These are phyloP conservation scores for Thyatira batis DNA, from an alignment of 2,888 invertebrate genomes.

Conservation along the genomic window DNA sequence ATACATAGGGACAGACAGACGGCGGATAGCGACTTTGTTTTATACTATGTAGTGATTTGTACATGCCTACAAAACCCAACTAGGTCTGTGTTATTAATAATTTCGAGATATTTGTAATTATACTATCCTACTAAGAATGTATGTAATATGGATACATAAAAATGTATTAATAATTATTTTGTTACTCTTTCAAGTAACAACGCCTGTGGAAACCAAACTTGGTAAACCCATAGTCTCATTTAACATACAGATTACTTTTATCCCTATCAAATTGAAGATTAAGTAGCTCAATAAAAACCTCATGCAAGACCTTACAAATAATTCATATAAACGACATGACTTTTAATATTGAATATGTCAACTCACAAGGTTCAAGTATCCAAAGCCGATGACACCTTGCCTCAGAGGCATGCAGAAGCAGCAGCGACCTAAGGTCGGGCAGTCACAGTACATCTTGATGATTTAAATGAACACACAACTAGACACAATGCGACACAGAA, in stretches of 20 bases:
- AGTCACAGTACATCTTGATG: slow-evolving; percentile 63
- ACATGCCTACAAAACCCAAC: too few species aligned
- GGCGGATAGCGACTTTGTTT: background rate
- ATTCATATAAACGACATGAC: slow-evolving; percentile 31
- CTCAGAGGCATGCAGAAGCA: slow-evolving; percentile 69
- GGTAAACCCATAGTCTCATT: background rate
- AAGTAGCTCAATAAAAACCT: background rate
- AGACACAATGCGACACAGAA: background rate
- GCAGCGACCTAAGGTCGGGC: slow-evolving; percentile 50
- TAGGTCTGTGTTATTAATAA: too few species aligned
- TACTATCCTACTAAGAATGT: too few species aligned
- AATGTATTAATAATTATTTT: too few species aligned
- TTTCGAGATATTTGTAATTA: too few species aligned
- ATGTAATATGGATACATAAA: too few species aligned
- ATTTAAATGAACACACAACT: slow-evolving; percentile 8
- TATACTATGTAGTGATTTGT: background rate
- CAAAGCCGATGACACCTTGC: slow-evolving; percentile 58
- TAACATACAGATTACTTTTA: background rate
- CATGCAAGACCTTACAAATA: background rate
- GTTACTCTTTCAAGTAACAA: too few species aligned
- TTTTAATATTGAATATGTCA: background rate
- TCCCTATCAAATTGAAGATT: too few species aligned
- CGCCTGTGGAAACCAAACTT: too few species aligned
- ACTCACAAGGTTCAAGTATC: slow-evolving; percentile 66
- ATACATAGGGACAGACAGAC: background rate